Evolutionary conservation across 2,113 vertebrate genomes (phyloP), one percentile per base, ranked within the genome.

Genomic region (Bettongia penicillata): DNA sequence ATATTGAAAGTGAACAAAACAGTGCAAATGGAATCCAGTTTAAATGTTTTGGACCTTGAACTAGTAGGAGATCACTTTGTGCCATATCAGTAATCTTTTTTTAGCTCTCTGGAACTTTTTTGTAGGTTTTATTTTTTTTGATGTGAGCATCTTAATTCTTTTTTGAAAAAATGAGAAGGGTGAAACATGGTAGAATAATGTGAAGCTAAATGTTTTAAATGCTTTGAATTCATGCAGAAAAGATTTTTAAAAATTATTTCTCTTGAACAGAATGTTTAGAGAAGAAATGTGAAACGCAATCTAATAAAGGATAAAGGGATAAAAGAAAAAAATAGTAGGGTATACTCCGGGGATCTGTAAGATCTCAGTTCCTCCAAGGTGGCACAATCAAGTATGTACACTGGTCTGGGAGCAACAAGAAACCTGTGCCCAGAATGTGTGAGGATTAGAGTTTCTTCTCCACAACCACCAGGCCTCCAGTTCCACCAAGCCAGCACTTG

Each of bases 111-210:
- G 98, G 96, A 99, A 99, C 98, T n/a, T 97, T 98, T 98, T 99
- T 99, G 99, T 99, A 99, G 98, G 97, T 98, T 99, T 99, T n/a
- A n/a, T 99, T 99, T 99, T 99, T 99, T 99, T 99, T 99, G 99
- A 99, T 98, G 98, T 99, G 98, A 98, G 98, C 98, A 98, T 98
- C 98, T 98, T 99, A 98, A 98, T 98, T 99, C 98, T 97, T 98
- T 98, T 99, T 98, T 97, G 97, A 16, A 52, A 98, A 98, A 98
- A 98, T 96, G 98, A 98, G 97, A 98, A 98, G 98, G 98, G 98
- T 98, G 98, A 98, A 98, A 98, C 91, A 97, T 97, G 97, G 8
- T 98, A 98, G 98, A 98, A 98, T 98, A 99, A 99, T 99, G 98
- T 99, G 98, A 99, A 99, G 96, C 98, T 98, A 98, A 94, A 97